These are phyloP conservation scores for Aplochiton taeniatus DNA, from an alignment of 2,797 vertebrate species.

Conservation along the genomic window DNA sequence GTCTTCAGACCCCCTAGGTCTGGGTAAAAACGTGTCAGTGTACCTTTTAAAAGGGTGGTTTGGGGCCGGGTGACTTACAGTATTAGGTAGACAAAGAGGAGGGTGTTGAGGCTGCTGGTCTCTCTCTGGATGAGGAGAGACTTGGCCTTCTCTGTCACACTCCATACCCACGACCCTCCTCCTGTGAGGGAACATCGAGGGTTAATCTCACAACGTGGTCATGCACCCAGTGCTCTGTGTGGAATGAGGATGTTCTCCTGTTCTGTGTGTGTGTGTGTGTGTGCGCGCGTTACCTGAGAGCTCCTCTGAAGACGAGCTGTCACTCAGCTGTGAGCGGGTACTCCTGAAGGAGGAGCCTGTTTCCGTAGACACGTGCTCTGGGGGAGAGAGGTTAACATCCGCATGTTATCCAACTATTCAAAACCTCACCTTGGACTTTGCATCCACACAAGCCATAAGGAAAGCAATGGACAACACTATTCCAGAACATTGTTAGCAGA, in stretches of 20 bases:
- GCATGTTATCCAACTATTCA: conserved; percentile 3
- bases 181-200: background rate
- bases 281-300: conserved; percentile 52
- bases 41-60: no score
- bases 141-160: conserved; percentile 53
- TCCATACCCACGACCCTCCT: conserved; percentile 68
- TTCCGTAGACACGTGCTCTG: conserved; percentile 55
- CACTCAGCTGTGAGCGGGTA: conserved; percentile 48
- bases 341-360: conserved; percentile 40
- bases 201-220: conserved; percentile 2
- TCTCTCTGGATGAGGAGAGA: conserved; percentile 74
- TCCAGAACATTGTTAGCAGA: no score
- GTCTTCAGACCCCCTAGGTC: no score
- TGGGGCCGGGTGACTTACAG: conserved; percentile 72
- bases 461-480: background rate
- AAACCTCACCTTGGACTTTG: conserved; percentile 25
- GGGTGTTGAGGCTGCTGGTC: conserved; percentile 69
- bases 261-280: background rate
- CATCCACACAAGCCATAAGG: background rate
- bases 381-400: conserved; percentile 2
- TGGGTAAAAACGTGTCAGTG: no score
- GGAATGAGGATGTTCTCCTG: background rate
- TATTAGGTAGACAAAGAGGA: conserved; percentile 85
- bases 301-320: conserved; percentile 67
- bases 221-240: conserved; percentile 1